Conservation (phyloP, 2,113 vertebrate species). For the Excalfactoria chinensis region DNA sequence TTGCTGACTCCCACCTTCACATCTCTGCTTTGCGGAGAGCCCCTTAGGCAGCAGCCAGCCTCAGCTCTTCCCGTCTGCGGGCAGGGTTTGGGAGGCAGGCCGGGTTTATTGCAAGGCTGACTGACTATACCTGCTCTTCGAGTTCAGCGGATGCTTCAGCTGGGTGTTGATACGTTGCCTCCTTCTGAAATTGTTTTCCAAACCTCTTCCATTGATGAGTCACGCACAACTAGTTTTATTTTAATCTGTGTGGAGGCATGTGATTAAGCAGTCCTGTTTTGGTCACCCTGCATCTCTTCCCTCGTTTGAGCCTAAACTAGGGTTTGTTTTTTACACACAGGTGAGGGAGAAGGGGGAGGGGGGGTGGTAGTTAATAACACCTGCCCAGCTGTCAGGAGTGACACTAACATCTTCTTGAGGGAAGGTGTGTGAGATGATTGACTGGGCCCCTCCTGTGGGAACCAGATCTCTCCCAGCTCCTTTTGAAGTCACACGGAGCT, state of each 20-base stretch:
- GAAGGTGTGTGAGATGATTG: not conserved
- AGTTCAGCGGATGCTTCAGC: conserved; percentile 58
- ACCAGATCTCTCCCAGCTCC: not conserved
- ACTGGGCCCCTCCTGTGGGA: conserved; percentile 40
- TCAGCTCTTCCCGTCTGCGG: not conserved
- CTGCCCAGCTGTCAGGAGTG: not conserved
- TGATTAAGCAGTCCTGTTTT: conserved; percentile 17
- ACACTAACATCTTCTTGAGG: not conserved
- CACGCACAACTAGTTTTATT: not conserved
- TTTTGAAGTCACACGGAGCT: conserved; percentile 14
- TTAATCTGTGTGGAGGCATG: not conserved
- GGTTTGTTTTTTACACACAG: not conserved
- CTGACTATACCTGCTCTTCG: conserved; percentile 61
- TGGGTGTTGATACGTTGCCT: conserved; percentile 67
- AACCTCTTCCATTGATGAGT: conserved; percentile 59
- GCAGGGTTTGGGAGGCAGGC: not conserved
- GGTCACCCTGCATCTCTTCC: not conserved
- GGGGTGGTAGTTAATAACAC: not conserved
- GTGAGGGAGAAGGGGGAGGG: not conserved
- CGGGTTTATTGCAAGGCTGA: not conserved
- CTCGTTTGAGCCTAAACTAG: accelerated
- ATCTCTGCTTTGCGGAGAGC: not conserved
- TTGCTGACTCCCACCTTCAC: not conserved
- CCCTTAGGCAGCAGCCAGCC: not conserved
- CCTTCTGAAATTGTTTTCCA: conserved; percentile 55